Percentiles rank a stretch among this genome's conserved stretches.
These are phyloP conservation scores for Ardeotis arabs DNA, from an alignment of 2,113 vertebrate genomes.

Conservation along the genomic window DNA sequence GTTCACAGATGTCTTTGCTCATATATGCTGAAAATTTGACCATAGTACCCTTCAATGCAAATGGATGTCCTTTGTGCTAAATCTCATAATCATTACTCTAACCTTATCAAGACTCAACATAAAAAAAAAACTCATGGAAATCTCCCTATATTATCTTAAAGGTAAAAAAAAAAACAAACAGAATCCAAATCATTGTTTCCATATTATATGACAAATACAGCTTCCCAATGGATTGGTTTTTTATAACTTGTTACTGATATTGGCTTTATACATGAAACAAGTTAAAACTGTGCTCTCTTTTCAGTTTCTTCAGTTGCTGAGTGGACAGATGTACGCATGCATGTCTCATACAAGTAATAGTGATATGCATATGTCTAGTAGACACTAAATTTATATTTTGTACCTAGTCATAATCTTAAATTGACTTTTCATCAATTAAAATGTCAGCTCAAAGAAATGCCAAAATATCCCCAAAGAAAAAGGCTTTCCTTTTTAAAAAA, in stretches of 20 bases:
- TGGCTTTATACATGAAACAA: not conserved
- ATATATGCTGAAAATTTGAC: not conserved
- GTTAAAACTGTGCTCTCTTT: not conserved
- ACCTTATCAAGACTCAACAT: not conserved
- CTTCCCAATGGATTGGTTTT: not conserved
- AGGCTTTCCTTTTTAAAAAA: not conserved
- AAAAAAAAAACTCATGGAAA: not conserved
- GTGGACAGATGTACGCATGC: fast-evolving
- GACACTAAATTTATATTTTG: not conserved
- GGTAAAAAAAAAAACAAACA: not conserved
- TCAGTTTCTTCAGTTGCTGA: not conserved
- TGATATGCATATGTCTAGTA: not conserved
- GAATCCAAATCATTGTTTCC: not conserved
- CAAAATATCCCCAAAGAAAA: not conserved
- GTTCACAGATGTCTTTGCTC: not conserved
- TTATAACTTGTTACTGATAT: not conserved
- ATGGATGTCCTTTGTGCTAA: not conserved
- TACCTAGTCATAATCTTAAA: not conserved
- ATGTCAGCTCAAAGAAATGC: not conserved
- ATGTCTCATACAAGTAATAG: not conserved
- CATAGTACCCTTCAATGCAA: not conserved
- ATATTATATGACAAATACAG: not conserved
- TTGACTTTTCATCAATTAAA: not conserved
- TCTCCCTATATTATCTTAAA: not conserved
- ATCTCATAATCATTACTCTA: not conserved